Conservation (phyloP, 2,113 vertebrate species). For the Corythaixoides concolor region DNA sequence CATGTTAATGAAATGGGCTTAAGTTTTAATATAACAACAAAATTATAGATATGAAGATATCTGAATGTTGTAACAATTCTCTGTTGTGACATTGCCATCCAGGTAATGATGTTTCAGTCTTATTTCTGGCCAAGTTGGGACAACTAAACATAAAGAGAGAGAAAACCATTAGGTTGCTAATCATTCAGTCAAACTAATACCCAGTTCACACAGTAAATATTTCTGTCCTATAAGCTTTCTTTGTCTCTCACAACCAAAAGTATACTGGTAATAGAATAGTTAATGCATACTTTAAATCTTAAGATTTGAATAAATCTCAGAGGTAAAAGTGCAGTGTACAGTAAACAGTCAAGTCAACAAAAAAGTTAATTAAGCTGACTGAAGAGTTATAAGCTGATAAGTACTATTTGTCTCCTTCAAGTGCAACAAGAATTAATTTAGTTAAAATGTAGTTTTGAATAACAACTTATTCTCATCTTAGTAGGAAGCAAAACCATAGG, state of each 20-base stretch:
- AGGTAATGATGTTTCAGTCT: slow-evolving; percentile 25
- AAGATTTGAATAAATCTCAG: background rate
- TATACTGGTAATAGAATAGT: background rate
- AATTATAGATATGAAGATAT: slow-evolving; percentile 35
- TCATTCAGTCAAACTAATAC: background rate
- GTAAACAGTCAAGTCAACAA: background rate
- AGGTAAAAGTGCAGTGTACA: background rate
- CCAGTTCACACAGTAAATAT: background rate
- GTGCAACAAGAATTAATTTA: background rate
- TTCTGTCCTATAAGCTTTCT: background rate
- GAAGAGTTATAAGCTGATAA: background rate
- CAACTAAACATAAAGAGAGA: slow-evolving; percentile 78
- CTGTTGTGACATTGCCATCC: slow-evolving; percentile 24
- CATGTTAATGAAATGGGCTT: slow-evolving; percentile 72
- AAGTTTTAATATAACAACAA: slow-evolving; percentile 55
- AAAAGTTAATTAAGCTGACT: background rate
- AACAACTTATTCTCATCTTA: background rate
- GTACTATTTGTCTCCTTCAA: background rate
- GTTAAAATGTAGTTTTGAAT: background rate
- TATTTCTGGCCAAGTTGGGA: slow-evolving; percentile 94
- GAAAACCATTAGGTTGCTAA: background rate
- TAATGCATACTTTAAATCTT: background rate
- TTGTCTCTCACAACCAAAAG: background rate
- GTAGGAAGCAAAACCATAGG: background rate
- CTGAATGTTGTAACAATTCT: slow-evolving; percentile 45